Evolutionary conservation across 2,797 vertebrate genomes (phyloP).

Genomic region (Poeciliopsis turneri): DNA sequence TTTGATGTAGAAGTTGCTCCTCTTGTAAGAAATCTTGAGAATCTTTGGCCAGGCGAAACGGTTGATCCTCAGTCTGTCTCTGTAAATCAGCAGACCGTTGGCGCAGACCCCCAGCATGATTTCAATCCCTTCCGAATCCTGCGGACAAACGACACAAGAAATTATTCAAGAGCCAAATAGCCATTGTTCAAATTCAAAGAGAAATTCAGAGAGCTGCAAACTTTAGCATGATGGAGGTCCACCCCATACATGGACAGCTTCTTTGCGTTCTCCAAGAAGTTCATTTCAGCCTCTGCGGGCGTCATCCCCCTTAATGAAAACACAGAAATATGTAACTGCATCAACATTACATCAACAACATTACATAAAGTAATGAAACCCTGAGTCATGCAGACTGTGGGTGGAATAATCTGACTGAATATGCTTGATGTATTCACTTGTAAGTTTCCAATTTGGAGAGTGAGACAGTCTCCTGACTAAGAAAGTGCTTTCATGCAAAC

Average conservation of each 20-base stretch:
- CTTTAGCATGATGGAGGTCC: constrained; percentile 98
- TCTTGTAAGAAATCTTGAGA: constrained; percentile 98
- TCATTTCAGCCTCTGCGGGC: constrained; percentile 96
- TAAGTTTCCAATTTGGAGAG: constrained; percentile 25
- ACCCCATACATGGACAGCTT: constrained; percentile 99
- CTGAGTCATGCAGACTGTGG: constrained; percentile 7
- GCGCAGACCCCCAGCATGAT: constrained; percentile 98
- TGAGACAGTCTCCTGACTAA: constrained; percentile 32
- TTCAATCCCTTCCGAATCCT: constrained; percentile 99
- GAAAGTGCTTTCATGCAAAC: constrained; percentile 25
- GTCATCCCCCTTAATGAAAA: constrained; percentile 89
- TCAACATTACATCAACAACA: too few relatives aligned
- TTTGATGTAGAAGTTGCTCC: constrained; percentile 99
- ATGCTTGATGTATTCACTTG: constrained; percentile 30
- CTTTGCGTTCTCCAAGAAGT: constrained; percentile 98
- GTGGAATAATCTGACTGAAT: constrained; percentile 27
- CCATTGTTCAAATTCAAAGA: background rate
- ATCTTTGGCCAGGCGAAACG: constrained; percentile 99
- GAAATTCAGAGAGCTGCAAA: constrained; percentile 50
- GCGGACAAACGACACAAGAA: constrained; percentile 17
- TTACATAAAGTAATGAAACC: constrained; percentile 37
- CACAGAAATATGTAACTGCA: constrained; percentile 19
- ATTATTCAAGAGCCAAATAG: background rate
- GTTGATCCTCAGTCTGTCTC: constrained; percentile 98
- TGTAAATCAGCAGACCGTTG: constrained; percentile 96